These are phyloP conservation scores for Microvelia longipes DNA, from an alignment of 1,140 invertebrate species.

Conservation along the genomic window DNA sequence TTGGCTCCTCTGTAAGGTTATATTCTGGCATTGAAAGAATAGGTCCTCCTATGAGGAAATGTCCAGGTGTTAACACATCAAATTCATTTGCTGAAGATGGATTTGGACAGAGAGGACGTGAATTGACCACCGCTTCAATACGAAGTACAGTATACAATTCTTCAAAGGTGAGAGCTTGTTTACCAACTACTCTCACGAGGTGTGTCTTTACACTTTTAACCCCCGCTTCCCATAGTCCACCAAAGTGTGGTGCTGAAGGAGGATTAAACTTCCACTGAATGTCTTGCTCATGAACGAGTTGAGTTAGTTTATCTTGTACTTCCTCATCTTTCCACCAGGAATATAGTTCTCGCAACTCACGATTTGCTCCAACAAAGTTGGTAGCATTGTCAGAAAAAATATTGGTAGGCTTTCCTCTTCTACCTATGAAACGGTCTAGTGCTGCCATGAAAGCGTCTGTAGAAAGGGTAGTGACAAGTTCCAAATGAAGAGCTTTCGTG, in stretches of 20 bases:
- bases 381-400: background rate
- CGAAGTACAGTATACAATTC: background rate
- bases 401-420: background rate
- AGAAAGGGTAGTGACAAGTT: background rate
- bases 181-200: background rate
- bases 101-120: background rate
- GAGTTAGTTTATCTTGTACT: background rate
- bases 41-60: background rate
- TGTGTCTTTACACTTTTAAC: background rate
- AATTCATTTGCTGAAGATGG: background rate
- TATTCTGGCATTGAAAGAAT: background rate
- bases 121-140: background rate
- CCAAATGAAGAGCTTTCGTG: slow-evolving; percentile 1
- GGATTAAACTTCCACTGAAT: background rate
- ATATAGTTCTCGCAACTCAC: background rate
- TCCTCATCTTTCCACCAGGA: background rate
- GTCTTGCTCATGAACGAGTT: background rate
- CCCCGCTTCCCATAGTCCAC: background rate
- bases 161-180: background rate
- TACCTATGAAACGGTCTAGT: background rate
- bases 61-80: background rate
- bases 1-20: background rate
- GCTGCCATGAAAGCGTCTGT: background rate
- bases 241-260: slow-evolving; percentile 4
- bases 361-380: background rate